These are phyloP conservation scores for Drosophila anomelani DNA, from an alignment of 2,888 invertebrate species.

Conservation along the genomic window DNA sequence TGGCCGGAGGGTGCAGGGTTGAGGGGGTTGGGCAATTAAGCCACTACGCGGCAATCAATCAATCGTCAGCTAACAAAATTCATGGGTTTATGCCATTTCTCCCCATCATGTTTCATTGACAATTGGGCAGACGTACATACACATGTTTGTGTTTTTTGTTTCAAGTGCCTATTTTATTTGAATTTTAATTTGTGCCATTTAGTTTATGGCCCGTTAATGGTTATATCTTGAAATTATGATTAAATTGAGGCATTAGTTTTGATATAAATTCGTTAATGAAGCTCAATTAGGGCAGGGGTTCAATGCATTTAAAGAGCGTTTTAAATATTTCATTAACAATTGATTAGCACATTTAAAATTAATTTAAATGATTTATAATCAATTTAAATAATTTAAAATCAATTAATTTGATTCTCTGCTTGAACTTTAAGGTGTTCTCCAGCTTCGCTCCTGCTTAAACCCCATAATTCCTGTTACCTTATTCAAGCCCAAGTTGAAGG, in stretches of 20 bases:
- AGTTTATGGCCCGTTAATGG: slow-evolving; percentile 21
- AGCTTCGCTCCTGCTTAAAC: neutral
- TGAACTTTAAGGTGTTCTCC: neutral
- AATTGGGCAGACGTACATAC: slow-evolving; percentile 12
- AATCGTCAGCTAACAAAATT: slow-evolving; percentile 19
- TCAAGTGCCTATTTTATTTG: slow-evolving; percentile 3
- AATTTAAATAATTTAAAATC: no score
- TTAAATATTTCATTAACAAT: neutral
- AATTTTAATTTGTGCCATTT: slow-evolving; percentile 13
- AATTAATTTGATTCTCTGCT: neutral
- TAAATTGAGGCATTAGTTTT: neutral
- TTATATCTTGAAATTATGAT: slow-evolving; percentile 20
- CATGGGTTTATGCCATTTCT: slow-evolving; percentile 19
- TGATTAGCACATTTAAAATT: neutral
- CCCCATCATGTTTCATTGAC: slow-evolving; percentile 14
- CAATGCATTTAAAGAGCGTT: neutral
- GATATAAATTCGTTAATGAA: neutral
- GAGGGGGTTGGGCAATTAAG: slow-evolving; percentile 25
- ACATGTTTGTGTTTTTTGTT: slow-evolving; percentile 1
- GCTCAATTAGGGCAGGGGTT: neutral
- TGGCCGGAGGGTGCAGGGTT: neutral
- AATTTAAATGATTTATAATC: no score
- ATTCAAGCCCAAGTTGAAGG: slow-evolving; percentile 14
- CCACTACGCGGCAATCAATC: slow-evolving; percentile 39
- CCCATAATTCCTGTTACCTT: slow-evolving; percentile 18